These are phyloP conservation scores for Ephestia elutella DNA, from an alignment of 1,140 invertebrate genomes.

Conservation along the genomic window DNA sequence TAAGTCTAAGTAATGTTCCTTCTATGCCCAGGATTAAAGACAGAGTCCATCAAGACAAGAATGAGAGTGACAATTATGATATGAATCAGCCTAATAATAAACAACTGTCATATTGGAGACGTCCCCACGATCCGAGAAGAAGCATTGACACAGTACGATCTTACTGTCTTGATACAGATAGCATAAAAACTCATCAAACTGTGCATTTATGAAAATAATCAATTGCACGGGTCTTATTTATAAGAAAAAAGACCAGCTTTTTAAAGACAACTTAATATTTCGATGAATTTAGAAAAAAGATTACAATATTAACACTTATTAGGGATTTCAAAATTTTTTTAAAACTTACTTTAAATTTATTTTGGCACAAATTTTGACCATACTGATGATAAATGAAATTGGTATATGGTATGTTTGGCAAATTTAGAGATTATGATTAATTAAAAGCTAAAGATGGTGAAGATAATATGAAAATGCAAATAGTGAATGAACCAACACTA, in stretches of 20 bases:
- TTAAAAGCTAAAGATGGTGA: too few relatives aligned
- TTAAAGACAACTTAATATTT: too few relatives aligned
- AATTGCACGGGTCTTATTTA: too few relatives aligned
- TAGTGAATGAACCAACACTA: background rate
- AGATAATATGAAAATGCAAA: background rate
- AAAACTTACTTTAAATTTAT: too few relatives aligned
- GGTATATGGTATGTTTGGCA: too few relatives aligned
- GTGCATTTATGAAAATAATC: constrained; percentile 22
- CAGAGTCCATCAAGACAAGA: constrained; percentile 25
- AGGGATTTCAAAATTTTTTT: too few relatives aligned
- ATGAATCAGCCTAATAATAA: background rate
- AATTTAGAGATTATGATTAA: too few relatives aligned
- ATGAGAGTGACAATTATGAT: constrained; percentile 4
- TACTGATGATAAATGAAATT: too few relatives aligned
- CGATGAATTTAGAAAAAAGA: background rate
- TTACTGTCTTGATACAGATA: constrained; percentile 21
- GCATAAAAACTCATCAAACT: constrained; percentile 22
- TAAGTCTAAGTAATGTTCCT: constrained; percentile 8
- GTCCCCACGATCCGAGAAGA: constrained; percentile 8
- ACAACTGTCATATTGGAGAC: background rate
- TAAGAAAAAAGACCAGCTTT: too few relatives aligned
- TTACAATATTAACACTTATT: background rate
- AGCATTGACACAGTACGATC: constrained; percentile 17
- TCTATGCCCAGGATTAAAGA: constrained; percentile 50
- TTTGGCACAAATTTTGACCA: too few relatives aligned